phyloP scores from a whole-genome alignment of 2,113 vertebrate genomes.

The Tetrax tetrax region DNA sequence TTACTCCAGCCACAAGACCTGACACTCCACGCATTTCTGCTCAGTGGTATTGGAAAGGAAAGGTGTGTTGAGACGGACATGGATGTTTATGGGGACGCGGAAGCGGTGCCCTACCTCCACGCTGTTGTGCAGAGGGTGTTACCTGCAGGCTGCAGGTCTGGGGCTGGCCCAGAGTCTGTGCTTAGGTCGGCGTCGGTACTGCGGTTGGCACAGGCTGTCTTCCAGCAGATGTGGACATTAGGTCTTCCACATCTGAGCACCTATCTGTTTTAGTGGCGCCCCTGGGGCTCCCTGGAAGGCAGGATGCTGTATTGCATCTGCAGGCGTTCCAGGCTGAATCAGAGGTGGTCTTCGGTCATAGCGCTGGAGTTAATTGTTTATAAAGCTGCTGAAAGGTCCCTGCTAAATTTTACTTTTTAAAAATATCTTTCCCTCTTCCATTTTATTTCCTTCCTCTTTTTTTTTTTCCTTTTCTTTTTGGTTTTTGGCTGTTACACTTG shows the following conservation, averaged over 20 bases:
- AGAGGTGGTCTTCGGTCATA: not conserved
- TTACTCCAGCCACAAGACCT: not conserved
- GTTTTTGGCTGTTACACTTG: conserved; percentile 39
- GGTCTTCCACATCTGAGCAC: not conserved
- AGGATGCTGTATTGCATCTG: not conserved
- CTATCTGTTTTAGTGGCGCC: not conserved
- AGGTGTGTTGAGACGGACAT: not conserved
- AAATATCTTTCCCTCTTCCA: not conserved
- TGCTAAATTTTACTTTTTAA: not conserved
- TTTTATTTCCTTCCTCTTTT: conserved; percentile 14
- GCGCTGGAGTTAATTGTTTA: conserved; percentile 4
- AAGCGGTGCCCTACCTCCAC: not conserved
- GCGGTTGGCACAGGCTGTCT: not conserved
- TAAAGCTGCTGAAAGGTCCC: conserved; percentile 39
- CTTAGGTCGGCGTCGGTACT: not conserved
- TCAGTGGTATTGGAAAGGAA: not conserved
- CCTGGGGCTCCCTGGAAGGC: not conserved
- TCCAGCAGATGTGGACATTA: not conserved
- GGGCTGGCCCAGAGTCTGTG: not conserved
- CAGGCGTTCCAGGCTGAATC: not conserved
- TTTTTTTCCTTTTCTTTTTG: not conserved
- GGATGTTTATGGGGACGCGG: not conserved
- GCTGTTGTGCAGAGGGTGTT: not conserved
- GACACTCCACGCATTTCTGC: not conserved
- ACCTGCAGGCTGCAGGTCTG: not conserved